Evolutionary conservation across 2,797 vertebrate genomes (phyloP).

Genomic region (Mormyrops boulengeri): DNA sequence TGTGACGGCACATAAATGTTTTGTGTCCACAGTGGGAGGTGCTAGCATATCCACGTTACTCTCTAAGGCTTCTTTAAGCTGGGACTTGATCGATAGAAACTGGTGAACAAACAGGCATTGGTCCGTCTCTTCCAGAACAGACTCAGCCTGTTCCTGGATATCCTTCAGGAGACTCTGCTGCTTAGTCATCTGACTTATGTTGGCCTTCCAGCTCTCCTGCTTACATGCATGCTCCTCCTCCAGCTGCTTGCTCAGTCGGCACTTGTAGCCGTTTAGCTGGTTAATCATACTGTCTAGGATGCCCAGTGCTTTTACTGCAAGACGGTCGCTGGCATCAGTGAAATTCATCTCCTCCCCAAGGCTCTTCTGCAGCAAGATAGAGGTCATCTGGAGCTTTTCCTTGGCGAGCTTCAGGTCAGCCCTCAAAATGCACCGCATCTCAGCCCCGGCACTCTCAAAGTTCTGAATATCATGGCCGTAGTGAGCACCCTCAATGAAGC

Average conservation of each 20-base stretch:
- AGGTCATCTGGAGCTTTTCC: conserved; percentile 48
- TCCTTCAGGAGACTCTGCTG: conserved; percentile 51
- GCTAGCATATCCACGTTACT: conserved; percentile 25
- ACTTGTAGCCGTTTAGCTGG: conserved; percentile 49
- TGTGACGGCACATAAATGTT: conserved; percentile 42
- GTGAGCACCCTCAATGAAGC: conserved; percentile 49
- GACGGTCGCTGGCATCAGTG: conserved; percentile 45
- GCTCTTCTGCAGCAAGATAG: conserved; percentile 47
- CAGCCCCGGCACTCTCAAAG: conserved; percentile 52
- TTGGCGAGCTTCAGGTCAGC: conserved; percentile 49
- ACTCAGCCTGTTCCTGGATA: conserved; percentile 35
- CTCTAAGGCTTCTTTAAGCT: conserved; percentile 39
- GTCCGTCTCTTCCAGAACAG: conserved; percentile 47
- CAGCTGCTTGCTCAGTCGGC: conserved; percentile 41
- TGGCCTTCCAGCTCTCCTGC: conserved; percentile 45
- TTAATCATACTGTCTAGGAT: conserved; percentile 52
- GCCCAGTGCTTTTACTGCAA: conserved; percentile 44
- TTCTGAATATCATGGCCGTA: conserved; percentile 56
- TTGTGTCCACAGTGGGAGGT: conserved; percentile 41
- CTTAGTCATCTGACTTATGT: conserved; percentile 39
- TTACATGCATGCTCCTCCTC: conserved; percentile 45
- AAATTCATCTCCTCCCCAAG: conserved; percentile 40
- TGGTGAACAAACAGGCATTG: conserved; percentile 51
- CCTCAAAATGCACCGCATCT: conserved; percentile 53
- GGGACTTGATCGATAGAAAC: conserved; percentile 41